Evolutionary conservation across 37 sponge, comb jelly and placozoan genomes (phyloP), one percentile per base, ranked within the genome.

Genomic region (Sycon ciliatum): DNA sequence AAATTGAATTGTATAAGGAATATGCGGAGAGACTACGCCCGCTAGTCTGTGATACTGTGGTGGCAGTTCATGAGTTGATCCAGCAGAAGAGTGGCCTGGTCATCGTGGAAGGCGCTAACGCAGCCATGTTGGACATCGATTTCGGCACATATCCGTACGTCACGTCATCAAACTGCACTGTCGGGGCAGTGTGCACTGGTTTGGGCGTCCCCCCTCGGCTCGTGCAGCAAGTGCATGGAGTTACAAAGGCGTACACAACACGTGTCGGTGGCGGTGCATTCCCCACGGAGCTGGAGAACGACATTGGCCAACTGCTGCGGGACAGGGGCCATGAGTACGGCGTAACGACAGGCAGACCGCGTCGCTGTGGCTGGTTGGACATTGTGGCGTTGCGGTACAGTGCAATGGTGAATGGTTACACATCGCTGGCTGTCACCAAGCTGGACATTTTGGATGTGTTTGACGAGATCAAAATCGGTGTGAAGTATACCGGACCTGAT

Each of bases 331-430:
- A 76, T 23, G 99, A 97, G 67, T 89, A 72, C 75, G 99, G 99
- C 0, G 90, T 92, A 49, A 97, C 99, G n/a, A 97, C 99, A 3
- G 99, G 99, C 0, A 68, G 99, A 0, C 78, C 78, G 30, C 49
- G 99, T 42, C 74, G 99, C 63, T 97, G 99, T 84, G 99, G 99
- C 20, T 97, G 99, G 99, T 84, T 92, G 38, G 99, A 97, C 69
- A 60, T 80, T 29, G 82, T 97, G 53, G 93, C 92, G 32, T 83
- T 87, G 18, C 37, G 57, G 4, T 97, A 97, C 76, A 78, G 71
- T 38, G 66, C 71, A 78, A 89, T 89, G 83, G 58, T 97, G 72
- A 97, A 92, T 70, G 90, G 90, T 2, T 89, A 73, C 68, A 84
- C 85, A 3, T n/a, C n/a, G n/a, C 77, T 97, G 24, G 89, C 87